These are phyloP conservation scores for Phymatocera aterrima DNA, from an alignment of 2,888 invertebrate genomes.

Conservation along the genomic window DNA sequence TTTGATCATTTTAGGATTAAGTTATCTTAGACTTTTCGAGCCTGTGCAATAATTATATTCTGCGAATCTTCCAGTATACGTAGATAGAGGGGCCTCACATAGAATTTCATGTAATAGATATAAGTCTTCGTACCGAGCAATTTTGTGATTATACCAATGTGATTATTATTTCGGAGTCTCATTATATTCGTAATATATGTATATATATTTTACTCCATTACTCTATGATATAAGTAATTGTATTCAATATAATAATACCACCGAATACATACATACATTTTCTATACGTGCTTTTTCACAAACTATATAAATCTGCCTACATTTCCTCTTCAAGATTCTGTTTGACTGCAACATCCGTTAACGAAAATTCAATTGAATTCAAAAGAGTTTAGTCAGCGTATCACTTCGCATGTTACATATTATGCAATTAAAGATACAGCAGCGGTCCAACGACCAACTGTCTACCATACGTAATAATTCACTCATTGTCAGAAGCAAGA, in stretches of 20 bases:
- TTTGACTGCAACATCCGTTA: not conserved
- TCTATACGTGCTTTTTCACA: constrained; percentile 16
- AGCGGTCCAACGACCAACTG: not conserved
- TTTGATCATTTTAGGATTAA: not conserved
- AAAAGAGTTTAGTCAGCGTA: not conserved
- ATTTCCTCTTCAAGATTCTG: not conserved
- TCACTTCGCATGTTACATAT: not conserved
- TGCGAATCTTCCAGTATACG: not conserved
- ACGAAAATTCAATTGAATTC: not conserved
- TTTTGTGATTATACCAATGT: not conserved
- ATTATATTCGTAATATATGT: too few species aligned
- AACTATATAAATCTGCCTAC: not conserved
- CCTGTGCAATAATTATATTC: constrained; percentile 35
- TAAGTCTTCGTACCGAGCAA: not conserved
- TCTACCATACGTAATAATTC: not conserved
- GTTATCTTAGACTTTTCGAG: not conserved
- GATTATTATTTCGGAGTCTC: constrained; percentile 3
- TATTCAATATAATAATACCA: not conserved
- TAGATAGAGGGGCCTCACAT: constrained; percentile 1
- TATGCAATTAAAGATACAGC: too few species aligned
- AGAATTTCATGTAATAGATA: not conserved
- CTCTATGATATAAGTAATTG: not conserved
- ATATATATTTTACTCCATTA: constrained; percentile 2
- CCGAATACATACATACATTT: constrained; percentile 18
- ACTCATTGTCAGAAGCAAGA: not conserved